Percentiles rank a stretch among this genome's conserved stretches.
phyloP scores from a whole-genome alignment of 2,888 invertebrate genomes.

The Lithosia quadra region DNA sequence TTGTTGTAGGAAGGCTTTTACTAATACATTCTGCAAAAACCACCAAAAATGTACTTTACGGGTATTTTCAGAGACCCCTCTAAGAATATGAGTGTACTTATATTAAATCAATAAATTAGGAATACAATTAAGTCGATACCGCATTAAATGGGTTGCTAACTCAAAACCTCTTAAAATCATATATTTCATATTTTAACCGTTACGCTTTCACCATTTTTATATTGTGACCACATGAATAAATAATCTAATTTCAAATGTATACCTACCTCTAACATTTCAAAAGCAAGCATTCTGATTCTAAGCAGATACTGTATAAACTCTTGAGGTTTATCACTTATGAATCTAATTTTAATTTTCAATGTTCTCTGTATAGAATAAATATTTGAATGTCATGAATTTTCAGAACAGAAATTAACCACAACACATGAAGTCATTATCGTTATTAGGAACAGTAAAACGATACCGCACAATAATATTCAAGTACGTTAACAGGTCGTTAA shows the following conservation, averaged over 20 bases:
- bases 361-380: not conserved
- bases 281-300: not conserved
- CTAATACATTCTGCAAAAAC: too few relatives aligned
- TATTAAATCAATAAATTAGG: too few relatives aligned
- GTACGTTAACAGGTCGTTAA: slow-evolving; percentile 44
- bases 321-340: not conserved
- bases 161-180: not conserved
- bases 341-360: slow-evolving; percentile 1
- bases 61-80: too few relatives aligned
- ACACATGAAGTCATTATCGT: slow-evolving; percentile 35
- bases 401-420: slow-evolving; percentile 14
- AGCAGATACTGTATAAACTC: not conserved
- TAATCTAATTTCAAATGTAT: not conserved
- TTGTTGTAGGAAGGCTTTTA: too few relatives aligned
- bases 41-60: too few relatives aligned
- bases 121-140: not conserved
- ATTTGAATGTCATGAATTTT: slow-evolving; percentile 5
- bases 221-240: not conserved
- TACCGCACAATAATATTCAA: slow-evolving; percentile 38
- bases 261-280: not conserved
- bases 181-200: not conserved
- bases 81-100: too few relatives aligned
- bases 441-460: slow-evolving; percentile 44
- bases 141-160: not conserved
- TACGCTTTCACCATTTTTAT: not conserved